These are phyloP conservation scores for Odocoileus virginianus DNA, from an alignment of 2,113 vertebrate genomes.

Conservation along the genomic window DNA sequence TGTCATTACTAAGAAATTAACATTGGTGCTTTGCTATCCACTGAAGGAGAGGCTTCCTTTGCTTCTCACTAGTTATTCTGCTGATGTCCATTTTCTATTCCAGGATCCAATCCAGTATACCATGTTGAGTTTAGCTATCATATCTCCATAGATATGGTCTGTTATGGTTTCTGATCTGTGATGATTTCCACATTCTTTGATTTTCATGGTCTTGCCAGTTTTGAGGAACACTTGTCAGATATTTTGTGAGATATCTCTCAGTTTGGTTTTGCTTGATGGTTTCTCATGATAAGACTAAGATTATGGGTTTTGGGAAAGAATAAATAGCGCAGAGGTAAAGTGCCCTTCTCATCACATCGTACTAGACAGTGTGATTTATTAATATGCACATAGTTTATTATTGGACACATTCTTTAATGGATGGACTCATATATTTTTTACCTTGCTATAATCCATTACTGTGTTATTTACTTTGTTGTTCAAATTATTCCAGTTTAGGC, in stretches of 20 bases:
- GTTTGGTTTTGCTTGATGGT: background rate
- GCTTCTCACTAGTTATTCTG: background rate
- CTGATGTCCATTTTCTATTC: background rate
- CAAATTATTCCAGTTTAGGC: background rate
- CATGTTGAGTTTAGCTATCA: background rate
- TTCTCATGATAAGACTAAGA: background rate
- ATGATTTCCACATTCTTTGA: background rate
- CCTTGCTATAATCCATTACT: background rate
- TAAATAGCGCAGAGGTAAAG: background rate
- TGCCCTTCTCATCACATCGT: background rate
- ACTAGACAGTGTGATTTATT: background rate
- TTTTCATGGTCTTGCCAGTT: slow-evolving; percentile 12
- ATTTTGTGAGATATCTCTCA: background rate
- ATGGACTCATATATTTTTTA: background rate
- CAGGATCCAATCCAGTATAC: background rate
- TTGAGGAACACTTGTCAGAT: background rate
- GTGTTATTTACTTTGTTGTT: background rate
- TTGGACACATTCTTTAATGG: background rate
- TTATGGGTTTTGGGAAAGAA: background rate
- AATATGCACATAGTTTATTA: background rate
- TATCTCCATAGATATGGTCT: background rate
- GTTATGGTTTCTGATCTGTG: background rate
- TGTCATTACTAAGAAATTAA: background rate
- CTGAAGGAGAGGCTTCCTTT: background rate
- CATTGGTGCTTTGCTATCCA: background rate